These are phyloP conservation scores for Stegostoma tigrinum DNA, from an alignment of 2,113 vertebrate genomes.

Conservation along the genomic window DNA sequence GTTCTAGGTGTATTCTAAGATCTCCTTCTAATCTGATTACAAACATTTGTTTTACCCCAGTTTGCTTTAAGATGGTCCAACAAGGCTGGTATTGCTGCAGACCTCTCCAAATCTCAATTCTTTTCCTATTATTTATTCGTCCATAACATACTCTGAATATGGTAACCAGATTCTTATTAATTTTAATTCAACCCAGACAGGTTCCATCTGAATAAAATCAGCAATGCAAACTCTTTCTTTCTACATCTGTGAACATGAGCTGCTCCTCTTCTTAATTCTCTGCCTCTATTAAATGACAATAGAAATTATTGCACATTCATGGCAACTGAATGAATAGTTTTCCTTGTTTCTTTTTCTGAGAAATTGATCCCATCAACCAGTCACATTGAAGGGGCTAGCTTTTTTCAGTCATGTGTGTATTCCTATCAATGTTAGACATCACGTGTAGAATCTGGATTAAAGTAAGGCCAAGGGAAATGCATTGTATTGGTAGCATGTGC, in stretches of 20 bases:
- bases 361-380: not conserved
- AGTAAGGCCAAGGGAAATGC: conserved; percentile 16
- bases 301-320: not conserved
- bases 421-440: not conserved
- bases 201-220: not conserved
- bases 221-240: conserved; percentile 13
- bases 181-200: conserved; percentile 12
- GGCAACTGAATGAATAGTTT: not conserved
- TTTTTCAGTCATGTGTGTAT: not conserved
- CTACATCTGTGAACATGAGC: not conserved
- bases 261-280: not conserved
- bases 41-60: not conserved
- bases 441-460: not conserved
- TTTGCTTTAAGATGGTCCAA: not conserved
- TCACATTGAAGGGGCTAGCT: not conserved
- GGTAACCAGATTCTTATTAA: conserved; percentile 17
- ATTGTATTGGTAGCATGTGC: not conserved
- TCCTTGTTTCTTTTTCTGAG: not conserved
- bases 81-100: not conserved
- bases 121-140: not conserved
- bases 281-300: not conserved
- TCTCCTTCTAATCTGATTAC: not conserved
- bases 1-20: not conserved
- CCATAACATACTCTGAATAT: not conserved
- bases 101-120: conserved; percentile 6